Evolutionary conservation across 2,888 invertebrate genomes (phyloP), one percentile per base, ranked within the genome.

Genomic region (Xanthostigma xanthostigma): DNA sequence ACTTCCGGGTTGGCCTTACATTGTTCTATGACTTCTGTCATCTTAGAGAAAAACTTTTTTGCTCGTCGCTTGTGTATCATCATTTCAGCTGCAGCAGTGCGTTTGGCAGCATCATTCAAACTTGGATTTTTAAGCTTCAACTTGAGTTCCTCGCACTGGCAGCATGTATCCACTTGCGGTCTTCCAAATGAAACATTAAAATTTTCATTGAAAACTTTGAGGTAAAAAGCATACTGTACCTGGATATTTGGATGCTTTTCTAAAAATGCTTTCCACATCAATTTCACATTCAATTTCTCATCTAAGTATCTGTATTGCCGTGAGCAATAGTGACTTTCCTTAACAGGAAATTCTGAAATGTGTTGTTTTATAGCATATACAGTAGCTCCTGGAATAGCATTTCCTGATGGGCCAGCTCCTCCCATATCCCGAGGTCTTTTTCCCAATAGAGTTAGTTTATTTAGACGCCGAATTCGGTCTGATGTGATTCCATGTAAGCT

Each of bases 1-100:
- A 45, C 46, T 12, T 50, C 46, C 45, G 47, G 49, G 45, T 45
- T 40, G 36, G 38, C 41, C 33, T 39, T 9, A 43, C 51, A 53
- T 45, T 49, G 13, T 36, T 50, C 38, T 34, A 38, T 44, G 14
- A 50, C 41, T 41, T 49, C 44, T 37, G 50, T 17, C 10, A 51
- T 36, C 49, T 53, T 52, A 8, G 14, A 51, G 44, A 44, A 54
- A 44, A 51, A 53, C 38, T 51, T 55, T 50, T 54, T 55, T 8
- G 51, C 46, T 44, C 49, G 50, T 36, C 52, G 39, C 44, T 47
- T 46, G 49, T 55, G 54, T 9, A 51, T 51, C 9, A 50, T 34
- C 35, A 39, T 40, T 42, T 53, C 54, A 6, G 53, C 54, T 6
- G 45, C 48, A 17, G 53, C 51, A 12, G 43, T 49, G 42, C 50